Conservation (phyloP, 2,888 invertebrate species). For the Polyommatus icarus region DNA sequence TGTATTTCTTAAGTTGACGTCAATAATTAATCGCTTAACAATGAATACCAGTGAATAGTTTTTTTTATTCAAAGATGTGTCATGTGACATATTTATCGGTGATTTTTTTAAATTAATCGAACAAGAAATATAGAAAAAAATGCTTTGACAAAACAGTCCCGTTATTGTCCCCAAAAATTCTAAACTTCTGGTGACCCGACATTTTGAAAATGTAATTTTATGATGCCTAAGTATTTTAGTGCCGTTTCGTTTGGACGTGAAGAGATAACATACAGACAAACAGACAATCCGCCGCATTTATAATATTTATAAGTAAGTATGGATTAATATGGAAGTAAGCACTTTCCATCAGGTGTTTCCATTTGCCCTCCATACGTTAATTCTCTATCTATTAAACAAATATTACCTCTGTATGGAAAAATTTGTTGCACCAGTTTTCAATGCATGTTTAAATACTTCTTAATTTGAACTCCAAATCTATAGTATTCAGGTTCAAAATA, state of each 20-base stretch:
- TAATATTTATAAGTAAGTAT: no score
- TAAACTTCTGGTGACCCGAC: neutral
- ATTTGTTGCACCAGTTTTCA: neutral
- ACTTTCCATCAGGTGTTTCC: neutral
- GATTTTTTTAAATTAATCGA: no score
- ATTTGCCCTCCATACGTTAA: neutral
- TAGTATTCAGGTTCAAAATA: neutral
- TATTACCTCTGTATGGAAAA: neutral
- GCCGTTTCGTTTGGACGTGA: no score
- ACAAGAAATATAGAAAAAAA: neutral
- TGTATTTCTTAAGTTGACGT: no score
- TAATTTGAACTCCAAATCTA: neutral
- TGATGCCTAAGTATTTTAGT: no score
- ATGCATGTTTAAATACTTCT: neutral
- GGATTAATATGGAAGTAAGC: neutral
- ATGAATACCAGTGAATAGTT: neutral
- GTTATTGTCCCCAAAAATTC: neutral
- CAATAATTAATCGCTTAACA: neutral
- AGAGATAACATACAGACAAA: no score
- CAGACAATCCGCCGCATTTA: no score
- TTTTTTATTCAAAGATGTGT: neutral
- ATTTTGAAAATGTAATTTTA: neutral
- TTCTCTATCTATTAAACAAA: conserved; percentile 2
- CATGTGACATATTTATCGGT: neutral
- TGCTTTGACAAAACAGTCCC: neutral